phyloP scores from a whole-genome alignment of 2,797 vertebrate genomes.

The Falco naumanni region DNA sequence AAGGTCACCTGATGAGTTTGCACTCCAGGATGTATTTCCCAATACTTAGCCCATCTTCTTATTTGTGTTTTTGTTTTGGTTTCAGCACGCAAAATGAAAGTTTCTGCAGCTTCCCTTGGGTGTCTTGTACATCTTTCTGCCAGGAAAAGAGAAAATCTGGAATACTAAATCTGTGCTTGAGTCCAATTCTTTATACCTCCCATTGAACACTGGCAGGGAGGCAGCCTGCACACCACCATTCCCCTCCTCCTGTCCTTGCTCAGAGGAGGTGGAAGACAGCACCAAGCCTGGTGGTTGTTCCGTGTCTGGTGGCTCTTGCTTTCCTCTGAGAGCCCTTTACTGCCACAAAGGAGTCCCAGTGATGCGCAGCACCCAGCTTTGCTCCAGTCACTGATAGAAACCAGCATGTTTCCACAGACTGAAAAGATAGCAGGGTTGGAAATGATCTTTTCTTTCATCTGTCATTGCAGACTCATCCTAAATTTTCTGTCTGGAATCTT shows the following conservation, averaged over 20 bases:
- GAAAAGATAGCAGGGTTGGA: accelerated
- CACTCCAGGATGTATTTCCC: background rate
- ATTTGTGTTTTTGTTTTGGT: background rate
- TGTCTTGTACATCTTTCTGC: background rate
- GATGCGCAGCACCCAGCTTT: background rate
- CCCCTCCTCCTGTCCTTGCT: background rate
- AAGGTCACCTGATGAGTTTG: background rate
- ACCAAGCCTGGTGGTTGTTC: background rate
- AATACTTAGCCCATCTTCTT: background rate
- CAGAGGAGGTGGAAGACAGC: background rate
- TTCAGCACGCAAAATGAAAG: background rate
- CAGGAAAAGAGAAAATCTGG: background rate
- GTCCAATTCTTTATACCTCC: background rate
- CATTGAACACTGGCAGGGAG: accelerated
- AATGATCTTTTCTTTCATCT: background rate
- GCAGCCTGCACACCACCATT: background rate
- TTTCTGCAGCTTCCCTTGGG: background rate
- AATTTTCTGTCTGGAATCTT: background rate
- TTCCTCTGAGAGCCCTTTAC: background rate
- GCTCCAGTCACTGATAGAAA: background rate
- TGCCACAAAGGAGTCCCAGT: accelerated
- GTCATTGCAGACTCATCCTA: background rate
- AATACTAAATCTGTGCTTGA: background rate
- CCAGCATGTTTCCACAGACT: background rate
- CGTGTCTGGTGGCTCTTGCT: background rate